phyloP scores from a whole-genome alignment of 2,113 vertebrate genomes.

The Neotragus pygmaeus region DNA sequence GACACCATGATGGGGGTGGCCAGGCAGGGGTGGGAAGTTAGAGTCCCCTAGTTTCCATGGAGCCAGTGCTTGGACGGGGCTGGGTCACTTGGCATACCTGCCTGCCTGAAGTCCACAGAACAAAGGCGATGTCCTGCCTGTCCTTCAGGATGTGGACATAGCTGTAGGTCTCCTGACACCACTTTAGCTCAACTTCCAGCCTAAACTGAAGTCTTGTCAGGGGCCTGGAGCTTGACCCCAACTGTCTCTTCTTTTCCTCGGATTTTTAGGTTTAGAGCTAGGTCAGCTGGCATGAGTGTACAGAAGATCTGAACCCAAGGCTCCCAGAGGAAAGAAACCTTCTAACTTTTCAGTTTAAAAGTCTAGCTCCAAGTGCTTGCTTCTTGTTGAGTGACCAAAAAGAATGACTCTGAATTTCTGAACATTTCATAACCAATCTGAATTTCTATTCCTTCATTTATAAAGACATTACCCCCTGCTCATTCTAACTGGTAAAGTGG shows the following conservation, averaged over 20 bases:
- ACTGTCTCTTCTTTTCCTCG: background rate
- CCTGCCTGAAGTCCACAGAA: no score
- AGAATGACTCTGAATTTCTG: background rate
- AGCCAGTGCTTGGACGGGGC: background rate
- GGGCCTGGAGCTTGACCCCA: background rate
- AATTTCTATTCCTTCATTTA: background rate
- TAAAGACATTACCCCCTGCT: background rate
- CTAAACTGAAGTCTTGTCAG: background rate
- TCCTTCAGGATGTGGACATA: background rate
- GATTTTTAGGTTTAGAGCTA: background rate
- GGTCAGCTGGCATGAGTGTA: background rate
- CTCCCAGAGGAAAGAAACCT: background rate
- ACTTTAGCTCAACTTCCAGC: background rate
- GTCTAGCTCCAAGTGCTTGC: background rate
- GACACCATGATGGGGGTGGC: background rate
- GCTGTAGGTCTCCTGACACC: background rate
- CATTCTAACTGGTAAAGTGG: background rate
- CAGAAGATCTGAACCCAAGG: background rate
- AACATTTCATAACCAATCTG: background rate
- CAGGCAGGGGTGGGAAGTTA: background rate
- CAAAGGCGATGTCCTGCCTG: background rate
- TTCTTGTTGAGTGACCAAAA: background rate
- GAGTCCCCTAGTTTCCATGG: background rate
- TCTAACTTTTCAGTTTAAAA: background rate
- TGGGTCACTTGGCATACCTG: background rate